These are phyloP conservation scores for Sclerurus mexicanus DNA, from an alignment of 2,113 vertebrate species.

Conservation along the genomic window DNA sequence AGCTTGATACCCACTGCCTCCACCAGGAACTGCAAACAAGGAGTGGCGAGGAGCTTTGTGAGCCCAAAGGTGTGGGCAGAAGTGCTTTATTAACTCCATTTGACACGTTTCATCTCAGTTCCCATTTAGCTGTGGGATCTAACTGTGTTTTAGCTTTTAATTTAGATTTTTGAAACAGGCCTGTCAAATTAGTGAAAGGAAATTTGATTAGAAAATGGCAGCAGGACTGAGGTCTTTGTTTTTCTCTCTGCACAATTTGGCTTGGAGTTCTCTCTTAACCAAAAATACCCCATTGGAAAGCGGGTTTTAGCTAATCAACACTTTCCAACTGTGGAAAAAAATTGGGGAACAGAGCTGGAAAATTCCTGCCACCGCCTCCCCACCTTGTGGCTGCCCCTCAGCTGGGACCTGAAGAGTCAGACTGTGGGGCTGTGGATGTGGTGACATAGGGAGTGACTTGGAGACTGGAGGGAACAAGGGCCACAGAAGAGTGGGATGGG, in stretches of 20 bases:
- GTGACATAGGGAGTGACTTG: background rate
- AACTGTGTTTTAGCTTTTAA: slow-evolving; percentile 23
- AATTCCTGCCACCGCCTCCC: background rate
- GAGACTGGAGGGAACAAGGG: background rate
- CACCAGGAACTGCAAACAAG: background rate
- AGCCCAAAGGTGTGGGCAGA: background rate
- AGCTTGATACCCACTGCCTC: background rate
- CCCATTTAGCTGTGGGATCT: background rate
- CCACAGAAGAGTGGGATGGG: accelerated
- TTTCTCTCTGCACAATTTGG: background rate
- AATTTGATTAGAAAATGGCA: slow-evolving; percentile 56
- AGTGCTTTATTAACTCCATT: background rate
- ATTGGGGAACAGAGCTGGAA: background rate
- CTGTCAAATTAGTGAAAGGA: slow-evolving; percentile 50
- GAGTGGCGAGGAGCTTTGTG: background rate
- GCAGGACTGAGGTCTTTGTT: slow-evolving; percentile 41
- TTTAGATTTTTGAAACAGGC: slow-evolving; percentile 32
- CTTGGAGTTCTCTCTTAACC: background rate
- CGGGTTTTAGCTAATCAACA: background rate
- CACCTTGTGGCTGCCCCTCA: accelerated
- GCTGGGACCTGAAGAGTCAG: background rate
- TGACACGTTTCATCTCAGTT: background rate
- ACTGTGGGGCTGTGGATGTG: background rate
- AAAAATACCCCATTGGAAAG: background rate
- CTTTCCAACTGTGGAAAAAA: background rate